Conservation (phyloP, 2,888 invertebrate genomes). For the Melanostoma scalare region DNA sequence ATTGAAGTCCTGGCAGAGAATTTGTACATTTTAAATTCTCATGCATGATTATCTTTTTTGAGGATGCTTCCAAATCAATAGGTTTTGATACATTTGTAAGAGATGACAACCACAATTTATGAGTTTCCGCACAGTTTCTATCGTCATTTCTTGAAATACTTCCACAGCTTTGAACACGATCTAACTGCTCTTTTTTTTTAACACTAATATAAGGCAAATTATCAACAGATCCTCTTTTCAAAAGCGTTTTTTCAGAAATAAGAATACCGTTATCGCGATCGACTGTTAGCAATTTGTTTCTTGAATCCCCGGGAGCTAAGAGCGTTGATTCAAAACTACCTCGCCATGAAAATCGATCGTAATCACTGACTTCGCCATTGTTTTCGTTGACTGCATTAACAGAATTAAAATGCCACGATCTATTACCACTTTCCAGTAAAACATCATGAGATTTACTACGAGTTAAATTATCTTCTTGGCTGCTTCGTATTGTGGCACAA, state of each 20-base stretch:
- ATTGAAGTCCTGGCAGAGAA: constrained; percentile 74
- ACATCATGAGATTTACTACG: constrained; percentile 93
- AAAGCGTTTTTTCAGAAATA: constrained; percentile 86
- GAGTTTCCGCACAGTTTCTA: constrained; percentile 79
- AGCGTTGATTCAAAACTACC: constrained; percentile 96
- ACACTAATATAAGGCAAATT: constrained; percentile 91
- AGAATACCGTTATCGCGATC: constrained; percentile 86
- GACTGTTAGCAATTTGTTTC: constrained; percentile 88
- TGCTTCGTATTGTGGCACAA: background rate
- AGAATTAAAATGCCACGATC: constrained; percentile 82
- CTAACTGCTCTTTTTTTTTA: constrained; percentile 89
- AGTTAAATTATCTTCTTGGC: constrained; percentile 84
- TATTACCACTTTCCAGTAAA: constrained; percentile 84
- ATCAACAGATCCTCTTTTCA: constrained; percentile 91
- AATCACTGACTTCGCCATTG: constrained; percentile 88
- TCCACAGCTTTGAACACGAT: constrained; percentile 90
- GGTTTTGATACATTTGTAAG: constrained; percentile 72
- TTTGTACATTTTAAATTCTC: constrained; percentile 58
- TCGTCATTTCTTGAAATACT: constrained; percentile 88
- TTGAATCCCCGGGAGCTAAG: constrained; percentile 91
- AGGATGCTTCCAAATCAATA: constrained; percentile 72
- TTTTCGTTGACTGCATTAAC: constrained; percentile 83
- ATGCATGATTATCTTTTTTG: constrained; percentile 6
- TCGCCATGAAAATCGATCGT: constrained; percentile 95
- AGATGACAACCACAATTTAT: constrained; percentile 80